These are phyloP conservation scores for Spilarctia lutea DNA, from an alignment of 2,888 invertebrate species.

Conservation along the genomic window DNA sequence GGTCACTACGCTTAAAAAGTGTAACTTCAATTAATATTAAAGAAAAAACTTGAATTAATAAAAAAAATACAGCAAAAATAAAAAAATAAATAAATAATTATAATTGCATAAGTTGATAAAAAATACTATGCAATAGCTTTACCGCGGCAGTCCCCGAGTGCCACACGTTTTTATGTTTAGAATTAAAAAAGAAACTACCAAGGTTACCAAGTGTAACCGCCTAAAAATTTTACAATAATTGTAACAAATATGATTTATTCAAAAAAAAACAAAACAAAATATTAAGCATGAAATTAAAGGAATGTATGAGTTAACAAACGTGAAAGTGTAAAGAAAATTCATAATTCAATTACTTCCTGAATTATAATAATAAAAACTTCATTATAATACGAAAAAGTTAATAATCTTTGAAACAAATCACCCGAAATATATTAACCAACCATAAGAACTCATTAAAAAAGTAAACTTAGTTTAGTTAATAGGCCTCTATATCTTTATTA, in stretches of 20 bases:
- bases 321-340: not conserved
- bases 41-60: no score
- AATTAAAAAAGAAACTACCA: no score
- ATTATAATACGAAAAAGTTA: slow-evolving; percentile 4
- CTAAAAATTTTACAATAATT: not conserved
- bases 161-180: no score
- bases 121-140: no score
- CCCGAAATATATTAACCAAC: slow-evolving; percentile 33
- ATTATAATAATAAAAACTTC: not conserved
- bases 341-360: not conserved
- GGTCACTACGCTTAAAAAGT: no score
- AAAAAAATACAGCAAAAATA: no score
- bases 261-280: not conserved
- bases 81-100: no score
- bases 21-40: no score
- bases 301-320: not conserved
- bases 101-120: no score
- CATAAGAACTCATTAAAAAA: slow-evolving; percentile 67
- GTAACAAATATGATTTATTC: not conserved
- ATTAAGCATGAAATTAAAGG: not conserved
- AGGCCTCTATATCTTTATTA: slow-evolving; percentile 84
- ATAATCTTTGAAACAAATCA: slow-evolving; percentile 13
- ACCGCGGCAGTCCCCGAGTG: no score
- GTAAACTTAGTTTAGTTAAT: slow-evolving; percentile 72
- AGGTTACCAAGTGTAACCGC: not conserved